Percentiles rank a stretch among this genome's conserved stretches.
Conservation (phyloP, 1,140 invertebrate species). For the Heterodera schachtii region DNA sequence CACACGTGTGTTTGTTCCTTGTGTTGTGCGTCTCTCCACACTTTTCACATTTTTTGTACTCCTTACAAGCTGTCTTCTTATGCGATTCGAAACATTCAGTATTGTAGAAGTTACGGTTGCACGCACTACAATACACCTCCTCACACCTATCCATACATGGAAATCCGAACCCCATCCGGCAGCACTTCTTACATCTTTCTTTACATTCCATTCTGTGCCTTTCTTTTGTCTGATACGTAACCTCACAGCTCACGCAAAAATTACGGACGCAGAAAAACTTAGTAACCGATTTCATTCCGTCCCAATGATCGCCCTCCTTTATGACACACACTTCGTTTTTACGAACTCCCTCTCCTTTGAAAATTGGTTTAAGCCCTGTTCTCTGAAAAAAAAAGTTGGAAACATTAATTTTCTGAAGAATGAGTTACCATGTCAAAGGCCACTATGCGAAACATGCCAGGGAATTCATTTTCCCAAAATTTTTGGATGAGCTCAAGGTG, state of each 20-base stretch:
- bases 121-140: background rate
- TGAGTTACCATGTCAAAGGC: background rate
- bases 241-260: too few species aligned
- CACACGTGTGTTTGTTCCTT: background rate
- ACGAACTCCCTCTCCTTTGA: background rate
- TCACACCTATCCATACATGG: background rate
- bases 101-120: background rate
- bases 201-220: too few species aligned
- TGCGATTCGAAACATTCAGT: background rate
- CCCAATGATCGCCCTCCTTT: too few species aligned
- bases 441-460: background rate
- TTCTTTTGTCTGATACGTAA: too few species aligned
- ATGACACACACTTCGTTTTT: background rate
- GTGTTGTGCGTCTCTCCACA: background rate
- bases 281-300: too few species aligned
- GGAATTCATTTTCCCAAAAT: background rate
- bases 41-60: background rate
- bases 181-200: too few species aligned
- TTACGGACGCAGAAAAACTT: too few species aligned
- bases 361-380: background rate
- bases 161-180: too few species aligned
- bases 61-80: background rate
- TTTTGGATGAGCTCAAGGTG: background rate
- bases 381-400: background rate
- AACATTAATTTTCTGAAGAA: background rate